Evolutionary conservation across 2,797 vertebrate species (phyloP).

Genomic region (Oreortyx pictus): DNA sequence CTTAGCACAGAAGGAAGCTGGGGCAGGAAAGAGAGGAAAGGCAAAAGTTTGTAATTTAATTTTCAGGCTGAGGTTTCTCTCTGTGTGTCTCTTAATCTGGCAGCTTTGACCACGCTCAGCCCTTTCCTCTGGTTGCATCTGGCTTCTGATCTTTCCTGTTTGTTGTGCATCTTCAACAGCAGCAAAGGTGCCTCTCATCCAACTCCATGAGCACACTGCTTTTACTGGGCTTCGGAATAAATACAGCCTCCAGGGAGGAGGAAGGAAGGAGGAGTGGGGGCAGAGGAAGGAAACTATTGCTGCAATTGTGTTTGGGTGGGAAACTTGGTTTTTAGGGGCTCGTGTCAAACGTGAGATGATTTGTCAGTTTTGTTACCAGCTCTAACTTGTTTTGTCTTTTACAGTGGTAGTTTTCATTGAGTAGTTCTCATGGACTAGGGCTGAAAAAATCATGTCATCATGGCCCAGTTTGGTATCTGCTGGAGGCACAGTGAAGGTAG

Average conservation of each 20-base stretch:
- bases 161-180: conserved; percentile 27
- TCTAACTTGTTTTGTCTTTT: background rate
- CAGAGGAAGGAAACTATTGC: conserved; percentile 6
- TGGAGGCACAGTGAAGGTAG: fast-evolving
- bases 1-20: background rate
- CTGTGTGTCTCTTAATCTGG: background rate
- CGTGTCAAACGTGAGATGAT: background rate
- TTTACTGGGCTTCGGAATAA: conserved; percentile 21
- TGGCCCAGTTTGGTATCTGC: background rate
- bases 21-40: background rate
- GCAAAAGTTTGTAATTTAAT: fast-evolving
- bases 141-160: background rate
- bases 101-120: background rate
- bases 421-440: background rate
- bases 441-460: background rate
- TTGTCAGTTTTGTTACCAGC: background rate
- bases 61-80: background rate
- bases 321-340: conserved; percentile 2
- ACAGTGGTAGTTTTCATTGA: background rate
- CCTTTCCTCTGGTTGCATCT: background rate
- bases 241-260: background rate
- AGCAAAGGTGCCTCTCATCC: conserved; percentile 1
- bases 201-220: background rate
- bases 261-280: background rate
- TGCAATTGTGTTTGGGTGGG: background rate